These are phyloP conservation scores for Pangasius krempfi DNA, from an alignment of 2,797 vertebrate genomes.

Conservation along the genomic window DNA sequence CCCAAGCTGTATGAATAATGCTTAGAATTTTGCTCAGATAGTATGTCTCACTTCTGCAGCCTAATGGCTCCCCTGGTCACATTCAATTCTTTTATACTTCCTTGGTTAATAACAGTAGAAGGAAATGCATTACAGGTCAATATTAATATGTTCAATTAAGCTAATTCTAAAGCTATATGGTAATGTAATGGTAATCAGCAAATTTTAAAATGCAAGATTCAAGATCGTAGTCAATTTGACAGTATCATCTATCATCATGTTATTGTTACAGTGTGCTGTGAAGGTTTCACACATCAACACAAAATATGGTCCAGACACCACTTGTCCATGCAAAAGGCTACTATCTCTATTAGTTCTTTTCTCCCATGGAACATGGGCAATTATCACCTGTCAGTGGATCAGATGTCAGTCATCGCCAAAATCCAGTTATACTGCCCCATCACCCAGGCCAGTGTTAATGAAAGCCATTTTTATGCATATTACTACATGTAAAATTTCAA, in stretches of 20 bases:
- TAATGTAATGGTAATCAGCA: background rate
- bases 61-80: background rate
- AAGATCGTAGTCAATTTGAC: background rate
- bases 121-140: background rate
- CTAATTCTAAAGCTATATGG: background rate
- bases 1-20: background rate
- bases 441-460: background rate
- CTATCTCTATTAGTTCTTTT: background rate
- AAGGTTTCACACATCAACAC: background rate
- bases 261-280: too few relatives aligned
- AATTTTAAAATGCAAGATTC: background rate
- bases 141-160: background rate
- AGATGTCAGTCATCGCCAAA: background rate
- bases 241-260: too few relatives aligned
- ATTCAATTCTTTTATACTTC: background rate
- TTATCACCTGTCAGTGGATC: background rate
- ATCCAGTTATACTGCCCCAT: background rate
- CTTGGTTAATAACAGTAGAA: background rate
- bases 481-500: background rate
- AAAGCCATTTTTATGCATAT: background rate
- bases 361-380: background rate
- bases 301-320: background rate
- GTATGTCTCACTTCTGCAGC: background rate
- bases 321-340: background rate
- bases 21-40: background rate